Percentiles rank a stretch among this genome's conserved stretches.
Conservation (phyloP, 1,140 invertebrate species). For the Tetramorium alpestre region DNA sequence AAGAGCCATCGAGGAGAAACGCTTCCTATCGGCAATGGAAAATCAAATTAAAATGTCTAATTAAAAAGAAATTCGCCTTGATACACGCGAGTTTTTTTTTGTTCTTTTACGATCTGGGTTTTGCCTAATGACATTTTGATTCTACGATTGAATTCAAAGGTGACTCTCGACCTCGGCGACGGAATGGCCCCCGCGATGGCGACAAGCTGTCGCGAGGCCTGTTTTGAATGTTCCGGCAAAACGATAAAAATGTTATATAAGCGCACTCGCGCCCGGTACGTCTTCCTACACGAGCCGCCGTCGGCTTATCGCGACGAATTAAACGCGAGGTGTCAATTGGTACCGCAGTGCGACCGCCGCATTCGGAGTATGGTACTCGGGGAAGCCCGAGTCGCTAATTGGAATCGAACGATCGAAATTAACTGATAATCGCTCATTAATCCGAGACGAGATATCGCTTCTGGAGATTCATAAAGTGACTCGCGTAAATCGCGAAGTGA, state of each 20-base stretch:
- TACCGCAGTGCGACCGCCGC: neutral
- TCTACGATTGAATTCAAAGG: neutral
- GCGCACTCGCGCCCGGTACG: neutral
- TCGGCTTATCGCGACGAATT: conserved; percentile 9
- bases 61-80: neutral
- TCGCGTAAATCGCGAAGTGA: neutral
- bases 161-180: neutral
- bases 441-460: neutral
- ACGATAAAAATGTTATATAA: conserved; percentile 52
- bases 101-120: neutral
- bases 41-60: no score
- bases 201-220: conserved; percentile 13
- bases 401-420: neutral
- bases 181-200: neutral
- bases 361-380: neutral
- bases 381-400: neutral
- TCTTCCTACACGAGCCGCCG: neutral
- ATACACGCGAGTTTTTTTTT: neutral
- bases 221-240: conserved; percentile 2
- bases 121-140: neutral
- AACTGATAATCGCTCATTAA: neutral
- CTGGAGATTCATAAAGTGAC: neutral
- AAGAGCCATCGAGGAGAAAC: no score
- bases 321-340: conserved; percentile 27
- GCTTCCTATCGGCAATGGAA: no score